These are phyloP conservation scores for Hiodon tergisus DNA, from an alignment of 2,113 vertebrate genomes.

Conservation along the genomic window DNA sequence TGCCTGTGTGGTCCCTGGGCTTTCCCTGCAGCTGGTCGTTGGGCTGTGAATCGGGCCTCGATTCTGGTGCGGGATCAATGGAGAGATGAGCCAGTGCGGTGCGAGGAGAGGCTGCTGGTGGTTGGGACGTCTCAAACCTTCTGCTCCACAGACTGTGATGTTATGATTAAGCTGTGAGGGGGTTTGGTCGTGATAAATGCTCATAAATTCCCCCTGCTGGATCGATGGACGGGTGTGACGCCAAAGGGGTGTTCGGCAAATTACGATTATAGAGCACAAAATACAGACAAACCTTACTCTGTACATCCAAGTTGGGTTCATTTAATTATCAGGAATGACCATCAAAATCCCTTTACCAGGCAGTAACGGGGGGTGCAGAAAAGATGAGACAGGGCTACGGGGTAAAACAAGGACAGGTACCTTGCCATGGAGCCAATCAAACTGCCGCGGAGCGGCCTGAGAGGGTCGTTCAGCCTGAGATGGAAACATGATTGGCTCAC, in stretches of 20 bases:
- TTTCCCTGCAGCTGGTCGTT: neutral
- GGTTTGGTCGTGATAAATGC: no score
- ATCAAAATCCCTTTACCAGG: slow-evolving; percentile 28
- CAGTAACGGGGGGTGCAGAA: slow-evolving; percentile 35
- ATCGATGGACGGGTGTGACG: no score
- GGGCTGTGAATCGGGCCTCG: neutral
- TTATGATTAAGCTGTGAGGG: no score
- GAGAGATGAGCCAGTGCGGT: neutral
- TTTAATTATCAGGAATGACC: no score
- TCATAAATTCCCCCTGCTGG: no score
- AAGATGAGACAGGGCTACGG: slow-evolving; percentile 41
- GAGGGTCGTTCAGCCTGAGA: slow-evolving; percentile 59
- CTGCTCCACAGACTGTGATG: no score
- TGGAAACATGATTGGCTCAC: slow-evolving; percentile 53
- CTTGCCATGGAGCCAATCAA: slow-evolving; percentile 55
- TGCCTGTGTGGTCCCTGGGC: neutral
- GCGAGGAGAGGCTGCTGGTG: no score
- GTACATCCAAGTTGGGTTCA: no score
- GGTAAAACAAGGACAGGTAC: slow-evolving; percentile 52
- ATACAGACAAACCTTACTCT: no score
- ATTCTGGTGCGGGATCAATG: neutral
- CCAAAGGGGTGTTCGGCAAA: no score
- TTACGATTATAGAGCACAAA: no score
- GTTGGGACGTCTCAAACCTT: no score
- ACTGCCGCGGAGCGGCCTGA: slow-evolving; percentile 42